A percentile compares a stretch with the other conserved stretches of the same genome.
These are phyloP conservation scores for Globodera ellingtonae DNA, from an alignment of 1,140 invertebrate species.

Conservation along the genomic window DNA sequence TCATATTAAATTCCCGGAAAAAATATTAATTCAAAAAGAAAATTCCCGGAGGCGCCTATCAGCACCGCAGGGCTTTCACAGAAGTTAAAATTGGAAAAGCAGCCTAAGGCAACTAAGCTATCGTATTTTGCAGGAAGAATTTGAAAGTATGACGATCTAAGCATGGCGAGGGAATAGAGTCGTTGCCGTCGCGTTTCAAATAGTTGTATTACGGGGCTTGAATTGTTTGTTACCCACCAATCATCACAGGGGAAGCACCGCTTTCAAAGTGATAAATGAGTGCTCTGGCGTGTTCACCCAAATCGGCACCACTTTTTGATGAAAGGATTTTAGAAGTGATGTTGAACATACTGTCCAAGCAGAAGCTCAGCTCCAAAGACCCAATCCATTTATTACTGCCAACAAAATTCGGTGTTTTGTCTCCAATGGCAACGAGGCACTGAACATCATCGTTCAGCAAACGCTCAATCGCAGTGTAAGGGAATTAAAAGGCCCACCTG, in stretches of 20 bases:
- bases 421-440: conserved; percentile 86
- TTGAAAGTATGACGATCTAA: too few species aligned
- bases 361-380: conserved; percentile 91
- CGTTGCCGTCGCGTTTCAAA: too few species aligned
- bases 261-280: conserved; percentile 85
- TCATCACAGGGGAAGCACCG: conserved; percentile 96
- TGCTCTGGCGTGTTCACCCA: conserved; percentile 78
- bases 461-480: too few species aligned
- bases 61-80: too few species aligned
- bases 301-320: conserved; percentile 80
- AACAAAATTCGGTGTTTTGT: conserved; percentile 84
- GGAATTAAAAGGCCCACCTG: conserved; percentile 70
- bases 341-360: conserved; percentile 77
- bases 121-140: too few species aligned
- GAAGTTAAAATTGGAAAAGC: too few species aligned
- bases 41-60: too few species aligned
- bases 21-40: too few species aligned
- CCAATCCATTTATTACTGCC: conserved; percentile 95
- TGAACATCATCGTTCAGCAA: conserved; percentile 35
- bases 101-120: too few species aligned
- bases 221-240: conserved; percentile 72
- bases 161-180: too few species aligned
- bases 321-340: conserved; percentile 79
- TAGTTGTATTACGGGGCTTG: too few species aligned
- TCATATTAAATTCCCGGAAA: too few species aligned